Evolutionary conservation across 2,113 vertebrate genomes (phyloP).

Genomic region (Phainopepla nitens): DNA sequence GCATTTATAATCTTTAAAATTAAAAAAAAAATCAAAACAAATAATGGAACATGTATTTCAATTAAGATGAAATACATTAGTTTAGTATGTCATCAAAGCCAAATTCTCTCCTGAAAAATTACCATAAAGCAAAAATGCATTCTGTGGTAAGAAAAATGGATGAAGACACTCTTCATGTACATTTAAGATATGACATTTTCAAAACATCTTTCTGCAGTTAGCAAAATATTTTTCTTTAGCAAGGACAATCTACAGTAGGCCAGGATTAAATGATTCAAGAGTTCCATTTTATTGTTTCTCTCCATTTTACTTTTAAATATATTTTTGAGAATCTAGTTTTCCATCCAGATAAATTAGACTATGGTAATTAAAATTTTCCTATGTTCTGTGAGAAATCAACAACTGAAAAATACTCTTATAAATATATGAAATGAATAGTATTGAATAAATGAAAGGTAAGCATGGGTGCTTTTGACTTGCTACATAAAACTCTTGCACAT

Average conservation of each 20-base stretch:
- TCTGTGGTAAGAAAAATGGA: neutral
- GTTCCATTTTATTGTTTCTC: neutral
- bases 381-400: neutral
- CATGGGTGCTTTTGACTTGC: slow-evolving; percentile 32
- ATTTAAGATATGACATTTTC: neutral
- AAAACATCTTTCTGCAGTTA: neutral
- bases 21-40: neutral
- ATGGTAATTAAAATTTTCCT: neutral
- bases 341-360: neutral
- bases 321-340: neutral
- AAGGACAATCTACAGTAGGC: neutral
- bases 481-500: slow-evolving; percentile 19
- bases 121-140: neutral
- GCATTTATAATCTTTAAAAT: neutral
- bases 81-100: neutral
- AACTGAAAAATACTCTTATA: neutral
- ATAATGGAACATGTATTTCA: neutral
- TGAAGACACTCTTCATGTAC: neutral
- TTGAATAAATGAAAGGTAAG: neutral
- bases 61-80: neutral
- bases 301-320: neutral
- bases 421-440: neutral
- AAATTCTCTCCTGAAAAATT: neutral
- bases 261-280: neutral
- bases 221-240: neutral